Percentiles rank a stretch among this genome's conserved stretches.
Evolutionary conservation across 2,888 invertebrate species (phyloP).

Genomic region (Blera fallax): DNA sequence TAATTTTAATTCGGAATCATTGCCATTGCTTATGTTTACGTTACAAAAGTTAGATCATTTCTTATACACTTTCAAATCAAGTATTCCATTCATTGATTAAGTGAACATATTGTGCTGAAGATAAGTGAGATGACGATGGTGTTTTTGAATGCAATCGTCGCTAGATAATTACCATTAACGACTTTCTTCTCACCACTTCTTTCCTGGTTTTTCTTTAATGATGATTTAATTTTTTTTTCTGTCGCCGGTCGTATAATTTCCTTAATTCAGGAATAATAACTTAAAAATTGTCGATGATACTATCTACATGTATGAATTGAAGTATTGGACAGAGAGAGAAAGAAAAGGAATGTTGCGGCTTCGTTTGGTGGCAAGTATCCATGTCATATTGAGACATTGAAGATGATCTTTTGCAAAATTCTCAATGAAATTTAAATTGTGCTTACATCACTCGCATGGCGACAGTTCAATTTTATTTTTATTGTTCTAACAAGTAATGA

Average conservation of each 20-base stretch:
- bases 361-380: background rate
- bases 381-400: background rate
- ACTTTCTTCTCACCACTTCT: background rate
- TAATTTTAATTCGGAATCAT: too few species aligned
- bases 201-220: background rate
- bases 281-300: background rate
- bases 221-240: background rate
- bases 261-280: background rate
- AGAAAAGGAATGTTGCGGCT: background rate
- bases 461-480: background rate
- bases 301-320: background rate
- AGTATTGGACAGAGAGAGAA: background rate
- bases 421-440: background rate
- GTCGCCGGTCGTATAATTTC: background rate
- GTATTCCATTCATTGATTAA: background rate
- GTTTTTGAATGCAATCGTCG: background rate
- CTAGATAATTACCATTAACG: conserved; percentile 1
- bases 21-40: too few species aligned
- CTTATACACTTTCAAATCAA: background rate
- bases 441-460: background rate
- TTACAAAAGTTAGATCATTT: background rate
- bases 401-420: background rate
- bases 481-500: background rate
- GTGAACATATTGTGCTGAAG: background rate
- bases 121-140: background rate